phyloP scores from a whole-genome alignment of 2,888 invertebrate species.

The Orthosia incerta region DNA sequence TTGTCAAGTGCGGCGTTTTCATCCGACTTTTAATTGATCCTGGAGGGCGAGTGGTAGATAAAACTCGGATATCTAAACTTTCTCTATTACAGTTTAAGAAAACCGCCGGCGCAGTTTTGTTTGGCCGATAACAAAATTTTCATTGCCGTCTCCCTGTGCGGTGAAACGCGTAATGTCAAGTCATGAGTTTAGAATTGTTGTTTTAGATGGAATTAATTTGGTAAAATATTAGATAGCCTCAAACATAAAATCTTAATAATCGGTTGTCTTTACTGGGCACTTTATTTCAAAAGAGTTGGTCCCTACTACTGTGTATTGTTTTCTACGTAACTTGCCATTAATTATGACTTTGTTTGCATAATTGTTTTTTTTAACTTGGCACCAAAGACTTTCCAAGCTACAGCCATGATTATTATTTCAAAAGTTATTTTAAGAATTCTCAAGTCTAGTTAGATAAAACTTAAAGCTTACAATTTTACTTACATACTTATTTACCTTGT shows the following conservation, averaged over 20 bases:
- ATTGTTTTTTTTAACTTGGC: no score
- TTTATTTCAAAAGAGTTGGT: no score
- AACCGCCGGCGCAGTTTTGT: slow-evolving; percentile 82
- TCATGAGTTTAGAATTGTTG: slow-evolving; percentile 68
- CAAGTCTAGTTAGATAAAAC: no score
- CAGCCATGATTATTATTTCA: no score
- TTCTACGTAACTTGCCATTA: no score
- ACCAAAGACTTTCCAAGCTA: no score
- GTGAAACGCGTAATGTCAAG: slow-evolving; percentile 76
- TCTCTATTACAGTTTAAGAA: slow-evolving; percentile 91
- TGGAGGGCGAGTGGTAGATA: slow-evolving; percentile 89
- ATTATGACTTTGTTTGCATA: no score
- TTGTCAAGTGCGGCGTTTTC: slow-evolving; percentile 83
- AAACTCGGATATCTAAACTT: slow-evolving; percentile 89
- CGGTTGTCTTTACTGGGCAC: no score
- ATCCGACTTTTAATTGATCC: slow-evolving; percentile 91
- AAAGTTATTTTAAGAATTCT: no score
- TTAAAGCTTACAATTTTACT: no score
- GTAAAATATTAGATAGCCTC: background rate
- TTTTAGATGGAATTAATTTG: background rate
- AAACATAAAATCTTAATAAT: no score
- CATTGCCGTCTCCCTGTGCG: slow-evolving; percentile 75
- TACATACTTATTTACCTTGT: background rate
- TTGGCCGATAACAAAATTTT: slow-evolving; percentile 87
- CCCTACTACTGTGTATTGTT: no score